Conservation (phyloP, 1,140 invertebrate genomes). For the Bombus vancouverensis region DNA sequence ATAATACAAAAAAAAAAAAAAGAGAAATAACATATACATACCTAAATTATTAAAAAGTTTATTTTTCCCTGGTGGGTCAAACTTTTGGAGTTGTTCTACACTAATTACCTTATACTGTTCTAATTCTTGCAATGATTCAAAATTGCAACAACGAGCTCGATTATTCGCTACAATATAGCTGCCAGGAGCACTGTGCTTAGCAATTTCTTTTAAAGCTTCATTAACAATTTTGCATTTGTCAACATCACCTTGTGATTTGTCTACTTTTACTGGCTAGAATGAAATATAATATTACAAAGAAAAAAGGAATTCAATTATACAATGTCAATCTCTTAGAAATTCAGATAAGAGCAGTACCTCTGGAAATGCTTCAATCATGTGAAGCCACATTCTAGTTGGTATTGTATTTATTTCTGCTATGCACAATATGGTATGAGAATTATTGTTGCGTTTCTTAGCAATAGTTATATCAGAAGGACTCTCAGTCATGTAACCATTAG, state of each 20-base stretch:
- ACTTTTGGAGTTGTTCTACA: slow-evolving; percentile 78
- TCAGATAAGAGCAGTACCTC: slow-evolving; percentile 64
- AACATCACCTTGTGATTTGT: slow-evolving; percentile 46
- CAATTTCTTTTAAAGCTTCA: slow-evolving; percentile 78
- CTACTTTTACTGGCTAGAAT: slow-evolving; percentile 68
- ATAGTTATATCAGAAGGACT: slow-evolving; percentile 67
- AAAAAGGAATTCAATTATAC: background rate
- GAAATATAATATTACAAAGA: slow-evolving; percentile 16
- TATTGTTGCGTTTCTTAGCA: slow-evolving; percentile 79
- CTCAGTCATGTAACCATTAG: slow-evolving; percentile 79
- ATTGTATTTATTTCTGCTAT: slow-evolving; percentile 80
- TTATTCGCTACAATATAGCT: slow-evolving; percentile 80
- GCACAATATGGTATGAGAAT: slow-evolving; percentile 81
- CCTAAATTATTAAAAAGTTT: slow-evolving; percentile 76
- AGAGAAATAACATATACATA: slow-evolving; percentile 42
- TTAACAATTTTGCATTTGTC: slow-evolving; percentile 69
- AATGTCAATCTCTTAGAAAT: background rate
- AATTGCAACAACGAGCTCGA: slow-evolving; percentile 78
- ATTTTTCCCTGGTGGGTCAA: slow-evolving; percentile 75
- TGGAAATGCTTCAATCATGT: slow-evolving; percentile 76
- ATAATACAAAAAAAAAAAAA: background rate
- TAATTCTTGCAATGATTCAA: slow-evolving; percentile 76
- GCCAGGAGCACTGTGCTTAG: slow-evolving; percentile 72
- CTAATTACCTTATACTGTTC: slow-evolving; percentile 78
- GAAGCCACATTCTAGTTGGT: slow-evolving; percentile 80